Conservation (phyloP, 2,113 vertebrate genomes). For the Pachyramphus minor region DNA sequence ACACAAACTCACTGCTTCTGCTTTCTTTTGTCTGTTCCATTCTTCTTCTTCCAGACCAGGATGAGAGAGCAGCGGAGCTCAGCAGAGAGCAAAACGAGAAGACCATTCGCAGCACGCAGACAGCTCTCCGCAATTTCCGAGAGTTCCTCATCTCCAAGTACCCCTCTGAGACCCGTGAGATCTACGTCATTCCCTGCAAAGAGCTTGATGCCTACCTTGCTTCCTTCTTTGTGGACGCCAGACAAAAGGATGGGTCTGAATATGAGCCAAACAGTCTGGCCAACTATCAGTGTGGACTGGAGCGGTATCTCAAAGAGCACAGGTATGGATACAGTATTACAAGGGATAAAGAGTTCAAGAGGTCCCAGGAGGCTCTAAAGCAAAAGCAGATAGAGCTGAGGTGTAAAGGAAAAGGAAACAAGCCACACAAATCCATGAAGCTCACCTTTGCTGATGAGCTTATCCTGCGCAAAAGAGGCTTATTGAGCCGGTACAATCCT, state of each 20-base stretch:
- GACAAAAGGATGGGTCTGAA: slow-evolving; percentile 85
- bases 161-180: slow-evolving; percentile 81
- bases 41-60: slow-evolving; percentile 76
- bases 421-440: slow-evolving; percentile 87
- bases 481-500: slow-evolving; percentile 81
- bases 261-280: slow-evolving; percentile 86
- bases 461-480: slow-evolving; percentile 80
- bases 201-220: slow-evolving; percentile 84
- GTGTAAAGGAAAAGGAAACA: slow-evolving; percentile 85
- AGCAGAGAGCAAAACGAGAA: slow-evolving; percentile 87
- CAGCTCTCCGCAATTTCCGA: slow-evolving; percentile 83
- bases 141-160: slow-evolving; percentile 87
- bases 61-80: slow-evolving; percentile 80
- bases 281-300: slow-evolving; percentile 85
- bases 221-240: slow-evolving; percentile 85
- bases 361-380: slow-evolving; percentile 84
- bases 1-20: slow-evolving; percentile 58
- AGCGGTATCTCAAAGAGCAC: slow-evolving; percentile 83
- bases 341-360: slow-evolving; percentile 83
- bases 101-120: slow-evolving; percentile 85
- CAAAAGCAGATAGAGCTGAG: slow-evolving; percentile 82
- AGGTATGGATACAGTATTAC: slow-evolving; percentile 85
- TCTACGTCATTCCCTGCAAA: slow-evolving; percentile 82
- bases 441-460: slow-evolving; percentile 85
- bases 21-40: slow-evolving; percentile 49